phyloP scores from a whole-genome alignment of 2,797 vertebrate species.

The Eidolon dupreanum region DNA sequence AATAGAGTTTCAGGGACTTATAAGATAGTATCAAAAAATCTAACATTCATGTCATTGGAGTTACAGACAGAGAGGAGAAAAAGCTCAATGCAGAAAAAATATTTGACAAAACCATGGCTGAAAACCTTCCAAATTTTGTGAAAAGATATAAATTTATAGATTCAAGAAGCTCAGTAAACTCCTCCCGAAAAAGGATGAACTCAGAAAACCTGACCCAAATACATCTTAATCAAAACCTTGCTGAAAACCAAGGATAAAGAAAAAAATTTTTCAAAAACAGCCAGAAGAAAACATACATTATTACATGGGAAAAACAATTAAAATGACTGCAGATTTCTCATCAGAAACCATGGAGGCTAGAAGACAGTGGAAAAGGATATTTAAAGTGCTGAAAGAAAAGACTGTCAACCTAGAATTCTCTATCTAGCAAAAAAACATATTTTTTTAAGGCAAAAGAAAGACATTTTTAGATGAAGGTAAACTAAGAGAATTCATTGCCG shows the following conservation, averaged over 20 bases:
- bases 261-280: not conserved
- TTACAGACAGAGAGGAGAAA: not conserved
- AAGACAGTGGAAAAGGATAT: not conserved
- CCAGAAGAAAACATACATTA: conserved; percentile 6
- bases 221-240: not conserved
- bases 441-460: not conserved
- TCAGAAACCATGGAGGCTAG: not conserved
- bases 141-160: conserved; percentile 16
- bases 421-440: not conserved
- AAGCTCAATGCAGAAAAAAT: not conserved
- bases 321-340: conserved; percentile 13
- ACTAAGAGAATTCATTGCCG: conserved; percentile 26
- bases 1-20: not conserved
- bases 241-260: not conserved
- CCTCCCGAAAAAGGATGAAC: not conserved
- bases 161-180: not conserved
- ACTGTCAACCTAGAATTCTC: not conserved
- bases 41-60: not conserved
- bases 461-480: conserved; percentile 46
- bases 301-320: not conserved
- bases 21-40: not conserved
- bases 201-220: conserved; percentile 40
- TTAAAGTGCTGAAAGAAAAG: not conserved
- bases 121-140: conserved; percentile 34
- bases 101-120: not conserved